These are phyloP conservation scores for Popillia japonica DNA, from an alignment of 1,140 invertebrate species.

Conservation along the genomic window DNA sequence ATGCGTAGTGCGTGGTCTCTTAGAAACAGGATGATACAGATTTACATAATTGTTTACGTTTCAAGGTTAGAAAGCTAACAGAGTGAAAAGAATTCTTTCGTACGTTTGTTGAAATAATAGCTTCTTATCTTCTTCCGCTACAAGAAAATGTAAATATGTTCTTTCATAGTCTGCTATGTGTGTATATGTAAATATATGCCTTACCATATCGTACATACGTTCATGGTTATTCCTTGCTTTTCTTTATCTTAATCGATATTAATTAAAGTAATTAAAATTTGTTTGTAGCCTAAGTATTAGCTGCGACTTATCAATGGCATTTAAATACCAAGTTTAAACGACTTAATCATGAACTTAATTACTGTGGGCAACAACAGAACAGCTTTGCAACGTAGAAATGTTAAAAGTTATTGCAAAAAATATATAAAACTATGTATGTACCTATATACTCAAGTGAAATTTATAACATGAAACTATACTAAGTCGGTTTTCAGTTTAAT, in stretches of 20 bases:
- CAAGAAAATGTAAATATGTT: neutral
- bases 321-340: neutral
- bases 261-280: slow-evolving; percentile 7
- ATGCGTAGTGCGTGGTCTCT: neutral
- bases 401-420: no score
- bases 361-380: no score
- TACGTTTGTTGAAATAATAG: slow-evolving; percentile 1
- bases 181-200: neutral
- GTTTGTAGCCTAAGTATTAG: neutral
- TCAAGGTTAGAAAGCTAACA: slow-evolving; percentile 2
- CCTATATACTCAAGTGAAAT: no score
- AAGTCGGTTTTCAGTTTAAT: no score
- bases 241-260: slow-evolving; percentile 21
- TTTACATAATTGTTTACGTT: slow-evolving; percentile 21
- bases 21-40: slow-evolving; percentile 27
- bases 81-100: neutral
- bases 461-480: no score
- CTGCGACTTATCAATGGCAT: neutral
- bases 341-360: no score
- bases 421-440: no score
- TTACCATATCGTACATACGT: neutral
- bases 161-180: neutral
- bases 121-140: neutral
- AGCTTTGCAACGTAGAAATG: no score
- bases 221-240: neutral